Base-by-base conservation (phyloP, 1,140 invertebrate species). In the Belonocnema kinseyi region DNA sequence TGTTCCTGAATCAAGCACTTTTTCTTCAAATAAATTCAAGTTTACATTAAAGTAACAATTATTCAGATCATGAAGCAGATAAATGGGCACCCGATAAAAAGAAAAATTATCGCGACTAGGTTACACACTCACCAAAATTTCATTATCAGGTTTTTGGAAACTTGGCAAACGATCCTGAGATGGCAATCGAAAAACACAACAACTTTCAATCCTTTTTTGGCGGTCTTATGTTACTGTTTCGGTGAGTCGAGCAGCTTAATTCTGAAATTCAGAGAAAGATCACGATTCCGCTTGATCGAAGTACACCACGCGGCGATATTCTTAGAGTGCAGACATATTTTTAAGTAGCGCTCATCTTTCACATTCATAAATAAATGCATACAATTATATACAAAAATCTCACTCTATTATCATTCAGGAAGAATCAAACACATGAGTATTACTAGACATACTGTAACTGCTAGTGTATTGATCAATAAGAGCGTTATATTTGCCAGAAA, bases 191-290 rank as follows among this genome's bases (percentile, higher is more conserved):
- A 93, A 94, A 97, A 83, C 98, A 99, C 94, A 99, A 98, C 95
- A 99, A 99, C 94, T 99, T 99, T 94, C 95, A 97, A 92, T 95
- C 96, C 86, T 99, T 99, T 94, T 95, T 97, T 93, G 95, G 96
- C 90, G 96, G 96, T 90, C 94, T 99, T 87, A 96, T 98, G 93
- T 94, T 99, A 86, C 94, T 99, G 85, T 99, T 99, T 94, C 97
- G 97, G 94, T 99, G 96, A 97, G 91, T 91, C 90, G 90, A 90
- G 90, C 90, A 91, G 90, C 90, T 90, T 79, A 52, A 82, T 80
- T 75, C 74, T 71, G 51, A 71, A 76, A n/a, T 76, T 77, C 54
- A 26, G 50, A 77, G 77, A 77, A 73, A 83, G 78, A 40, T 66
- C 21, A 33, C 6, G n/a, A 66, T 46, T 66, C 26, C 61, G 61